Evolutionary conservation across 2,113 vertebrate genomes (phyloP).

Genomic region (Pachyramphus minor): DNA sequence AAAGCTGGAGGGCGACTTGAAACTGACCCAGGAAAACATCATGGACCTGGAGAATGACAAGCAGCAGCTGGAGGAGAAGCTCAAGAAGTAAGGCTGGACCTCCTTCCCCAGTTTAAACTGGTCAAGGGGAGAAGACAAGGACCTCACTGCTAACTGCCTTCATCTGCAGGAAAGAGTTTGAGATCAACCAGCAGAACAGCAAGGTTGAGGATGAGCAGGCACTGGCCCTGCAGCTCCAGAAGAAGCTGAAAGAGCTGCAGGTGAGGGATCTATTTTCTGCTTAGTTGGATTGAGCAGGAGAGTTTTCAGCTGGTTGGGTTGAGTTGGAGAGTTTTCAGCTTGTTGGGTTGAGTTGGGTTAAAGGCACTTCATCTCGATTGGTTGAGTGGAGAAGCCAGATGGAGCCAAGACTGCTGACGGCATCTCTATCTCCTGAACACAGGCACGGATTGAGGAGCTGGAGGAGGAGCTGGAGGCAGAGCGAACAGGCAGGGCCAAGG

Average conservation of each 20-base stretch:
- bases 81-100: constrained; percentile 69
- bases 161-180: constrained; percentile 77
- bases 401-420: rapidly evolving
- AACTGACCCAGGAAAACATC: constrained; percentile 76
- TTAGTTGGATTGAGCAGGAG: neutral
- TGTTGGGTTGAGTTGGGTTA: neutral
- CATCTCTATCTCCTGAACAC: rapidly evolving
- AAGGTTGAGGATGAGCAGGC: constrained; percentile 88
- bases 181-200: constrained; percentile 77
- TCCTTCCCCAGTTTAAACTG: neutral
- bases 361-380: rapidly evolving
- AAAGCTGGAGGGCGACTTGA: constrained; percentile 79
- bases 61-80: constrained; percentile 76
- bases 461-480: constrained; percentile 85
- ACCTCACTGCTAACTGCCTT: neutral
- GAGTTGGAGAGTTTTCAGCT: neutral
- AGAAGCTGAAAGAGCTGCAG: constrained; percentile 90
- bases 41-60: constrained; percentile 83
- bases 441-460: constrained; percentile 83
- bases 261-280: constrained; percentile 39
- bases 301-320: neutral
- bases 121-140: neutral
- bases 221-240: constrained; percentile 80
- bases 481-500: constrained; percentile 77
- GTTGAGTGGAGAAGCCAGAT: neutral